Conservation (phyloP, 2,113 vertebrate genomes). For the Trematomus loennbergii region DNA sequence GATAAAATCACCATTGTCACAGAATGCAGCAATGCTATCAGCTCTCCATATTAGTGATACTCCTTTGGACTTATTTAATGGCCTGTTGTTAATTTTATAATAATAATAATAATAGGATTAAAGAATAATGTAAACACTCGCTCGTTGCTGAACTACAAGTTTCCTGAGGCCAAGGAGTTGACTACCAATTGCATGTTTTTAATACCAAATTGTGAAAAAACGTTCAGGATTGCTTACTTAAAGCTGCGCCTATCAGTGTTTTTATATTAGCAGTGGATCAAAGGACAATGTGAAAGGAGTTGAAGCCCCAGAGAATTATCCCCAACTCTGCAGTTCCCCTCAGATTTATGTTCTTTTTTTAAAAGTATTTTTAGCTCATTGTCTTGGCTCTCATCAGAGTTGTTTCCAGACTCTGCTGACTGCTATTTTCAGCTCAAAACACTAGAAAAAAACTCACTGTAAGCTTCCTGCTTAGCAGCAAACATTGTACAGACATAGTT, state of each 20-base stretch:
- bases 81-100: neutral
- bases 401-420: neutral
- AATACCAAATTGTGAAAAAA: neutral
- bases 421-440: neutral
- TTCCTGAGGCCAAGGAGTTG: neutral
- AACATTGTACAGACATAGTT: neutral
- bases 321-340: neutral
- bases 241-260: neutral
- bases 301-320: neutral
- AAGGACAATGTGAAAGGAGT: neutral
- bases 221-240: too few relatives aligned
- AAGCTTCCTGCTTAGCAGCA: neutral
- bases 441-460: neutral
- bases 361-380: neutral
- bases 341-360: neutral
- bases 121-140: neutral
- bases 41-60: neutral
- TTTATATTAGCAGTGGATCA: neutral
- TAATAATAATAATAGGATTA: neutral
- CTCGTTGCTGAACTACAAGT: neutral
- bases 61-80: neutral
- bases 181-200: neutral
- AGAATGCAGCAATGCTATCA: constrained; percentile 23
- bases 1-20: constrained; percentile 4
- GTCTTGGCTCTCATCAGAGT: neutral